phyloP scores from a whole-genome alignment of 1,140 invertebrate genomes.

The Diachasmimorpha longicaudata region DNA sequence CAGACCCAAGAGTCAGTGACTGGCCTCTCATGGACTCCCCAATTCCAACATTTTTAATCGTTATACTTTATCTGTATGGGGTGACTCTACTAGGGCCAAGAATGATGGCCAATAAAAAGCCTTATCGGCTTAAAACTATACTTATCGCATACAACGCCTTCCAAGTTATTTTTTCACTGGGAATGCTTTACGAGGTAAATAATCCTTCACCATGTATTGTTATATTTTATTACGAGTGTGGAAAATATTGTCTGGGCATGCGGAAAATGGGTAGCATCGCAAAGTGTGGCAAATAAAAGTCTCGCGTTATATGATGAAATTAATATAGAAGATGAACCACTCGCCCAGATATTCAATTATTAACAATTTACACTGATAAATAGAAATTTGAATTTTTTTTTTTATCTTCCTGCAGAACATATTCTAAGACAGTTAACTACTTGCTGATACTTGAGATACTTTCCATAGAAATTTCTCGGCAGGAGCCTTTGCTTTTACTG shows the following conservation, averaged over 20 bases:
- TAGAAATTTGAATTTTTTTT: no score
- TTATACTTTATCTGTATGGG: constrained; percentile 79
- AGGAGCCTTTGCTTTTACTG: no score
- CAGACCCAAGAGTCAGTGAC: constrained; percentile 86
- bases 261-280: no score
- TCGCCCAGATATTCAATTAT: no score
- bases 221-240: not conserved
- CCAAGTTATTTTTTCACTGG: constrained; percentile 84
- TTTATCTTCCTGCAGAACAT: no score
- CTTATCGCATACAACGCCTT: constrained; percentile 90
- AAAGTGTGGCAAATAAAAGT: no score
- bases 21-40: constrained; percentile 93
- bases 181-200: constrained; percentile 89
- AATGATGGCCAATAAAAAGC: constrained; percentile 87
- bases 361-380: no score
- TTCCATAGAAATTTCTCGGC: no score
- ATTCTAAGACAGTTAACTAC: no score
- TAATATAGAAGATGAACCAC: no score
- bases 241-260: not conserved
- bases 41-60: constrained; percentile 82
- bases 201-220: not conserved
- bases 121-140: constrained; percentile 80
- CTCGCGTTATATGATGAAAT: no score
- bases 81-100: constrained; percentile 83
- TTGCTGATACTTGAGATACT: no score